Evolutionary conservation across 1,140 invertebrate genomes (phyloP).

Genomic region (Heliconius eleuchia): DNA sequence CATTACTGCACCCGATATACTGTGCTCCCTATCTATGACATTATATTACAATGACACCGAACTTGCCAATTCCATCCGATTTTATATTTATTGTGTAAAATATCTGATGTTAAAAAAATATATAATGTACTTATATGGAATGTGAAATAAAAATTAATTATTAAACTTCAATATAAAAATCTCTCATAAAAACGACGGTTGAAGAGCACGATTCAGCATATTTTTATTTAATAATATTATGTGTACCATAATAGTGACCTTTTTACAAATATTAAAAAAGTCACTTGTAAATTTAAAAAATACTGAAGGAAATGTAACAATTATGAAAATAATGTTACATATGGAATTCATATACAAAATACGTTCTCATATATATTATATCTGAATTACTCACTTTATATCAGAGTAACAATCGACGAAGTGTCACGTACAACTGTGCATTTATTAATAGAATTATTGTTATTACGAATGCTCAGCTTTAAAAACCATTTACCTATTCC

Average conservation of each 20-base stretch:
- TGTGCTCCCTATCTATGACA: slow-evolving; percentile 45
- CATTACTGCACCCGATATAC: slow-evolving; percentile 52
- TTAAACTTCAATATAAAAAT: too few species aligned
- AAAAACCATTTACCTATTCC: slow-evolving; percentile 51
- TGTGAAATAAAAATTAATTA: too few species aligned
- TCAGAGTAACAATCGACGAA: slow-evolving; percentile 31
- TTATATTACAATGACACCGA: slow-evolving; percentile 46
- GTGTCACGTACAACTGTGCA: slow-evolving; percentile 42
- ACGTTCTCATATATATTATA: neutral
- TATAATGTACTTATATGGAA: too few species aligned
- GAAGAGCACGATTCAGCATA: too few species aligned
- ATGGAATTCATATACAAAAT: neutral
- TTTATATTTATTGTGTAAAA: slow-evolving; percentile 20
- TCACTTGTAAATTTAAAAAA: too few species aligned
- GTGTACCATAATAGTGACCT: too few species aligned
- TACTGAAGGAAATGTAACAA: too few species aligned
- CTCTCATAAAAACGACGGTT: too few species aligned
- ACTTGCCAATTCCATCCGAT: slow-evolving; percentile 35
- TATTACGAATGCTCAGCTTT: slow-evolving; percentile 28
- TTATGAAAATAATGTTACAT: too few species aligned
- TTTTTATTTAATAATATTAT: too few species aligned
- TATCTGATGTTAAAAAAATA: neutral
- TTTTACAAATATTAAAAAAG: too few species aligned
- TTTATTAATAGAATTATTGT: slow-evolving; percentile 44
- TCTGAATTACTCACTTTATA: slow-evolving; percentile 13